phyloP scores from a whole-genome alignment of 2,797 vertebrate species.

The Rhinogobio ventralis region DNA sequence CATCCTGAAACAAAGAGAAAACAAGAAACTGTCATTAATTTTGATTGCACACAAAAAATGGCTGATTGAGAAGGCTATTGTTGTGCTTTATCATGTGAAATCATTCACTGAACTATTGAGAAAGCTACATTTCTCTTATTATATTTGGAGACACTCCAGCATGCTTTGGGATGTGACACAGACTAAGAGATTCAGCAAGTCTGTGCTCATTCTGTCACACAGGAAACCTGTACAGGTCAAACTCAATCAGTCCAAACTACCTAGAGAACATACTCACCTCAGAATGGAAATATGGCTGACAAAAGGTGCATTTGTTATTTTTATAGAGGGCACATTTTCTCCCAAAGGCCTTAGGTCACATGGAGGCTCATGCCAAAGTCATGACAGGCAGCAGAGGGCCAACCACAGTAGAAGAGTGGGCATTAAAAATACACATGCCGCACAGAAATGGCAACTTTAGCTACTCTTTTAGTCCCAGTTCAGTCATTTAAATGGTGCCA shows the following conservation, averaged over 20 bases:
- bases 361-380: conserved; percentile 60
- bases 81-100: background rate
- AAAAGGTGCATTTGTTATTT: conserved; percentile 17
- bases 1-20: conserved; percentile 77
- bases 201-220: conserved; percentile 7
- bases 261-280: background rate
- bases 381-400: conserved; percentile 52
- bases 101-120: background rate
- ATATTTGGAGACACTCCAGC: background rate
- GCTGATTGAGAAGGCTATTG: background rate
- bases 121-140: background rate
- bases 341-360: conserved; percentile 61
- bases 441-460: conserved; percentile 52
- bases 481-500: conserved; percentile 60
- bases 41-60: background rate
- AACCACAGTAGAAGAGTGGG: conserved; percentile 68
- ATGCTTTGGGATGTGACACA: background rate
- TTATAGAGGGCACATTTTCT: conserved; percentile 21
- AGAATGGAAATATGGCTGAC: background rate
- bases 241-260: conserved; percentile 12
- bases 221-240: background rate
- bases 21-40: background rate
- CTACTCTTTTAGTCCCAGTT: conserved; percentile 68
- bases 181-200: background rate
- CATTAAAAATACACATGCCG: conserved; percentile 25